These are phyloP conservation scores for Atta colombica DNA, from an alignment of 1,140 invertebrate species.

Conservation along the genomic window DNA sequence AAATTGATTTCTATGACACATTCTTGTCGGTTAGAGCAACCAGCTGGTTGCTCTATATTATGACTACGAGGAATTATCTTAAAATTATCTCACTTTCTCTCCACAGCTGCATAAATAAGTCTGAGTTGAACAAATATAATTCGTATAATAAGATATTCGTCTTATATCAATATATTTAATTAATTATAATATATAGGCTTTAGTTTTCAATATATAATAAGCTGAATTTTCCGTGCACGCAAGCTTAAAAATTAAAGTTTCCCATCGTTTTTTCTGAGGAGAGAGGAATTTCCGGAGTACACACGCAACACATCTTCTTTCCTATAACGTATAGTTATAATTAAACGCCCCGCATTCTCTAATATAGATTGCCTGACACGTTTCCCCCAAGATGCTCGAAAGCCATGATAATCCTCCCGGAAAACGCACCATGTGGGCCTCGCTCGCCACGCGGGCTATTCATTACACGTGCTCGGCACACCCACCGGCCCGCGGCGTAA, in stretches of 20 bases:
- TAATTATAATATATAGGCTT: not conserved
- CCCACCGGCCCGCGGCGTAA: conserved; percentile 76
- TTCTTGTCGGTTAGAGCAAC: not conserved
- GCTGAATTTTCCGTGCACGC: not conserved
- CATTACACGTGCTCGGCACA: conserved; percentile 73
- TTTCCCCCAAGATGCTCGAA: conserved; percentile 67
- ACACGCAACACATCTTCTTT: conserved; percentile 15
- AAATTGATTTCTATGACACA: conserved; percentile 40
- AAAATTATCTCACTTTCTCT: conserved; percentile 5
- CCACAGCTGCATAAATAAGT: not conserved
- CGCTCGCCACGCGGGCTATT: conserved; percentile 71
- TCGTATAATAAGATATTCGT: not conserved
- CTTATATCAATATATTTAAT: not conserved
- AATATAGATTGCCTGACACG: conserved; percentile 56
- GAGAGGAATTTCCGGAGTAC: conserved; percentile 42
- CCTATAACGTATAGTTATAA: conserved; percentile 48
- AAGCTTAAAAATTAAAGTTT: not conserved
- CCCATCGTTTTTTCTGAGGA: not conserved
- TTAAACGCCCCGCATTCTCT: conserved; percentile 47
- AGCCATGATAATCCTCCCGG: conserved; percentile 67
- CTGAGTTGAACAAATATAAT: not conserved
- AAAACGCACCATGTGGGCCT: conserved; percentile 79
- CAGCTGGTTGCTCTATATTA: no score
- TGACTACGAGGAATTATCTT: conserved; percentile 14
- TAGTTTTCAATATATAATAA: not conserved